phyloP scores from a whole-genome alignment of 2,113 vertebrate species.

The Sigmodon hispidus region DNA sequence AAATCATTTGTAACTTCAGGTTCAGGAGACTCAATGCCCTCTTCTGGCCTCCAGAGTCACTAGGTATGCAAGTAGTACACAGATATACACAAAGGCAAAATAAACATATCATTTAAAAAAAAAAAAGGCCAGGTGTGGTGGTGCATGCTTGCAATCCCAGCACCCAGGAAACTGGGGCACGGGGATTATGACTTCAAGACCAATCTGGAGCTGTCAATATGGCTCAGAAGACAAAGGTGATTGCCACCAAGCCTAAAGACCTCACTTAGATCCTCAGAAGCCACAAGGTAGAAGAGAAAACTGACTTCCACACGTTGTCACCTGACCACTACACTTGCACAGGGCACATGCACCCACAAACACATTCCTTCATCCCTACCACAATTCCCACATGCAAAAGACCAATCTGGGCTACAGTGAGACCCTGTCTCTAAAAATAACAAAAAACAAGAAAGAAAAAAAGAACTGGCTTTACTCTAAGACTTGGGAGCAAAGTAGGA shows the following conservation, averaged over 20 bases:
- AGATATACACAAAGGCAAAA: not conserved
- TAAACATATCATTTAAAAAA: not conserved
- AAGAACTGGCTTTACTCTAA: not conserved
- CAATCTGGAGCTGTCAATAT: not conserved
- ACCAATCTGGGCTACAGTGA: not conserved
- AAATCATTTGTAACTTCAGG: not conserved
- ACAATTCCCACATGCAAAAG: not conserved
- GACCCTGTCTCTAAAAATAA: too few relatives aligned
- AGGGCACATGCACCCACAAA: not conserved
- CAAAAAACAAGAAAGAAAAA: not conserved
- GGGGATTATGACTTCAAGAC: not conserved
- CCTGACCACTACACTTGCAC: not conserved
- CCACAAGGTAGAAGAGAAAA: not conserved
- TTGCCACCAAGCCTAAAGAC: too few relatives aligned
- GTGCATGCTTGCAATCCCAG: too few relatives aligned
- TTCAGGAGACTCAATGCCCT: not conserved
- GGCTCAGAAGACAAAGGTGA: not conserved
- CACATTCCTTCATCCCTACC: not conserved
- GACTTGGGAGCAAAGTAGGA: not conserved
- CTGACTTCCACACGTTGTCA: not conserved
- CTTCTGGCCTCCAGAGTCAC: not conserved
- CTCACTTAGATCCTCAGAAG: not conserved
- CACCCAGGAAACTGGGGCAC: not conserved
- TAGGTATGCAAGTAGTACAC: too few relatives aligned
- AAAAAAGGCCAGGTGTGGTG: too few relatives aligned